Base-by-base conservation (phyloP, 2,888 invertebrate genomes). In the Brachylomia viminalis region DNA sequence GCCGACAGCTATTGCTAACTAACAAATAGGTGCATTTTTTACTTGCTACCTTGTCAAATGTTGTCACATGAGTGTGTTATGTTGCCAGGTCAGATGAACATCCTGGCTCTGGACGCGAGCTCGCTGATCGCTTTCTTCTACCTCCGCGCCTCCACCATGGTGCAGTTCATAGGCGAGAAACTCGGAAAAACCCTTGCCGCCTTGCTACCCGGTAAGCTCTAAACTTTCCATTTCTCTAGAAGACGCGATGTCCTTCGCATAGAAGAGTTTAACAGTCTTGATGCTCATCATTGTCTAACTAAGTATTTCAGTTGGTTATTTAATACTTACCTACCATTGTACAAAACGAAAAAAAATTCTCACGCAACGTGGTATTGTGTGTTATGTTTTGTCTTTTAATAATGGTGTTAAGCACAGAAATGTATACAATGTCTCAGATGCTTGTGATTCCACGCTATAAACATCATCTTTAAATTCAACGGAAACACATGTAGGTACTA, bases 31-130 rank as follows among this genome's bases (percentile, higher is more conserved):
- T 8, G 17, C 17, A 17, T 17, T 20, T 33, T 59, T 33, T 23
- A 23, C 47, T 47, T 66, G 15, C 47, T 23, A 23, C 33, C n/a
- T 23, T 17, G 20, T 20, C 10, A 13, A 27, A 33, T 56, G 6
- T n/a, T 72, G 17, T 73, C 17, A 56, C 10, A 62, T 42, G 13
- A 7, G 1, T 65, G 17, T 52, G 8, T 59, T 45, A 2, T 66
- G 33, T 54, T 64, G 23, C 0, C 91, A 95, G 96, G 92, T 0
- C 80, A 91, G 33, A 86, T 84, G 81, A 93, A 94, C 81, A 90
- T 96, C 62, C 72, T 96, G 58, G 96, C 95, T 0, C 89, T 97
- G 87, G 96, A 97, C 88, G 93, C 94, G 62, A 95, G 96, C 87
- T 90, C 95, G 0, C 89, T 95, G n/a, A 94, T 96, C 87, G 84